Evolutionary conservation across 2,797 vertebrate genomes (phyloP).

Genomic region (Phoeniculus purpureus): DNA sequence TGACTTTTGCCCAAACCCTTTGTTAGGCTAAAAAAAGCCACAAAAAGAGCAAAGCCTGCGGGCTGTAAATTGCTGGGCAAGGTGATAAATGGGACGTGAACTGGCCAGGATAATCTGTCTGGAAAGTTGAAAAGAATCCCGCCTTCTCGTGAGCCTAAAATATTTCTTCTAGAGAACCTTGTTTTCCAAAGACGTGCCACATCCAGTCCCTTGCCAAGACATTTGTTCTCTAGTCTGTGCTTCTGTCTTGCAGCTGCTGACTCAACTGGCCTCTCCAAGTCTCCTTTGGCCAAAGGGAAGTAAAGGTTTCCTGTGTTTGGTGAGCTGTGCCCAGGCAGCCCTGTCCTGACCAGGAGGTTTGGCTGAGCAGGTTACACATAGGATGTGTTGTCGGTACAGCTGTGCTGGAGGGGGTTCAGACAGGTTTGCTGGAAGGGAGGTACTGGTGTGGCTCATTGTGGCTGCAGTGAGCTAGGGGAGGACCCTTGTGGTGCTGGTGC

Average conservation of each 20-base stretch:
- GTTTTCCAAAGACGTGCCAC: background rate
- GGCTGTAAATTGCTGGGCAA: slow-evolving; percentile 22
- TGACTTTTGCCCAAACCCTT: background rate
- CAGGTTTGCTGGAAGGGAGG: background rate
- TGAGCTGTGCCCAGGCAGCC: background rate
- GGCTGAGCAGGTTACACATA: background rate
- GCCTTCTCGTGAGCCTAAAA: background rate
- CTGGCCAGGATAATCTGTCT: background rate
- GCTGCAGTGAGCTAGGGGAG: background rate
- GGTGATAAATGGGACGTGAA: background rate
- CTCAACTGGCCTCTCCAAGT: background rate
- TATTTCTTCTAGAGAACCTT: slow-evolving; percentile 1
- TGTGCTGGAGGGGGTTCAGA: background rate
- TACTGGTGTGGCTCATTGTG: rapidly evolving
- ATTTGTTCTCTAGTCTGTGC: background rate
- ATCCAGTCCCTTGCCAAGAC: background rate
- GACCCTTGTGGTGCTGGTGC: background rate
- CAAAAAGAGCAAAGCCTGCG: background rate
- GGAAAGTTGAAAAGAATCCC: slow-evolving; percentile 9
- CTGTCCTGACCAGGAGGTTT: rapidly evolving
- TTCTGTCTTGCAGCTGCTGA: background rate
- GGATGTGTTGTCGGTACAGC: background rate
- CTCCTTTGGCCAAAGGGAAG: background rate
- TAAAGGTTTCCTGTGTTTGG: rapidly evolving
- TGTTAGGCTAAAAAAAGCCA: background rate